phyloP scores from a whole-genome alignment of 1,140 invertebrate genomes.

The Drosophila navojoa region DNA sequence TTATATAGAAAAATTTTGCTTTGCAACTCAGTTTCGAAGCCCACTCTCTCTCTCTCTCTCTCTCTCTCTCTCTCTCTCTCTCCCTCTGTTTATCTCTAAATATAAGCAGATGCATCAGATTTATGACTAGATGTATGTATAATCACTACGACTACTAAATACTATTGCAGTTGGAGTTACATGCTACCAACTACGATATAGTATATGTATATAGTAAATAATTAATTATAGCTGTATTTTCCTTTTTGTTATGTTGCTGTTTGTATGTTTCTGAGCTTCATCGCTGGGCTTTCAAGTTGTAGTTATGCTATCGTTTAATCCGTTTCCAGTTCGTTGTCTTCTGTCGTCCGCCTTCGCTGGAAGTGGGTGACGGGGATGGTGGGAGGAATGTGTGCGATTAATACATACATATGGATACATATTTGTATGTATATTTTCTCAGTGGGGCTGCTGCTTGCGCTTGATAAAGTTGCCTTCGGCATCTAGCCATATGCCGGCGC shows the following conservation, averaged over 20 bases:
- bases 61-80: slow-evolving; percentile 7
- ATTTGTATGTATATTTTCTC: neutral
- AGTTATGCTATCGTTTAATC: slow-evolving; percentile 36
- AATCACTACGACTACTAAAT: slow-evolving; percentile 60
- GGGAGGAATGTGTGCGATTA: slow-evolving; percentile 44
- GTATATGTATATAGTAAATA: slow-evolving; percentile 26
- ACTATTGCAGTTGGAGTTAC: slow-evolving; percentile 20
- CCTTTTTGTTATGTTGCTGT: slow-evolving; percentile 39
- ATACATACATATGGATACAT: slow-evolving; percentile 2
- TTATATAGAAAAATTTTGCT: slow-evolving; percentile 56
- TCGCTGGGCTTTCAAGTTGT: slow-evolving; percentile 64
- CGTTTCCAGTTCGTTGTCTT: slow-evolving; percentile 40
- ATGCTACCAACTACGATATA: slow-evolving; percentile 60
- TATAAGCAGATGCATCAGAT: slow-evolving; percentile 48
- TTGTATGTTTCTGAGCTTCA: slow-evolving; percentile 41
- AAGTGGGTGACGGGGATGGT: slow-evolving; percentile 67
- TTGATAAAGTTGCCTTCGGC: slow-evolving; percentile 82
- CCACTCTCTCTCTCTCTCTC: slow-evolving; percentile 20
- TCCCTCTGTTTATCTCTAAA: slow-evolving; percentile 9
- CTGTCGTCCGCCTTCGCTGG: slow-evolving; percentile 6
- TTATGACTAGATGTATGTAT: slow-evolving; percentile 66
- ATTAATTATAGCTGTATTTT: slow-evolving; percentile 54
- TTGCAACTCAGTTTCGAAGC: slow-evolving; percentile 70
- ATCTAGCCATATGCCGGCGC: slow-evolving; percentile 72
- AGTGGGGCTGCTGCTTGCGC: slow-evolving; percentile 55